Percentiles rank a stretch among this genome's conserved stretches.
Evolutionary conservation across 1,140 invertebrate species (phyloP).

Genomic region (Drosophila grimshawi): DNA sequence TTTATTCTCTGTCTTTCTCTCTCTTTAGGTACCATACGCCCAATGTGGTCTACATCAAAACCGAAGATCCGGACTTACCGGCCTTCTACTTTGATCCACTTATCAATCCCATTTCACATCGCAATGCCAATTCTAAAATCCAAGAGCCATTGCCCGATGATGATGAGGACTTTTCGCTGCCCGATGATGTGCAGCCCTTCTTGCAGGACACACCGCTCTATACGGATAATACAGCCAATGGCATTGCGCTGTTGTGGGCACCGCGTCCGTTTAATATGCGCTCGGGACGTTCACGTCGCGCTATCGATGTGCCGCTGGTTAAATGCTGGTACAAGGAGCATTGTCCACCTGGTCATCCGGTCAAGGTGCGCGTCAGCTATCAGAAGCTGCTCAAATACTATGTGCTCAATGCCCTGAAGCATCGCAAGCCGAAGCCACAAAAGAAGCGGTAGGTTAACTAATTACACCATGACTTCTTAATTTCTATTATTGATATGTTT

Average conservation of each 20-base stretch:
- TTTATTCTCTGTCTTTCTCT: slow-evolving; percentile 5
- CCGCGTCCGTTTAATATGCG: slow-evolving; percentile 98
- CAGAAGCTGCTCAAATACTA: slow-evolving; percentile 99
- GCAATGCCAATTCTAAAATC: slow-evolving; percentile 90
- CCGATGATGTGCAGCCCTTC: slow-evolving; percentile 95
- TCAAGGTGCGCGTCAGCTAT: slow-evolving; percentile 99
- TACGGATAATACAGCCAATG: slow-evolving; percentile 99
- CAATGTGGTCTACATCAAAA: slow-evolving; percentile 99
- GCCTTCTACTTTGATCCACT: slow-evolving; percentile 99
- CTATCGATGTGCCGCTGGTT: slow-evolving; percentile 98
- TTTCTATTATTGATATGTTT: neutral
- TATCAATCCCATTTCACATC: slow-evolving; percentile 99
- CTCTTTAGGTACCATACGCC: slow-evolving; percentile 97
- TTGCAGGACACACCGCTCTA: slow-evolving; percentile 97
- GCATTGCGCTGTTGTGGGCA: slow-evolving; percentile 99
- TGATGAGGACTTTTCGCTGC: slow-evolving; percentile 97
- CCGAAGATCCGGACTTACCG: slow-evolving; percentile 99
- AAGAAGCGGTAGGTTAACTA: slow-evolving; percentile 92
- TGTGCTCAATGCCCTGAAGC: slow-evolving; percentile 98
- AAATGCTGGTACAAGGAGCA: slow-evolving; percentile 99
- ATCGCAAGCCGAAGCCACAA: slow-evolving; percentile 98
- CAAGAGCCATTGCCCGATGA: slow-evolving; percentile 95
- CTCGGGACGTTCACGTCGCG: slow-evolving; percentile 94
- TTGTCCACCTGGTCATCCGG: slow-evolving; percentile 98
- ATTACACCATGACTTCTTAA: slow-evolving; percentile 9